Conservation (phyloP, 1,140 invertebrate genomes). For the Drosophila funebris region DNA sequence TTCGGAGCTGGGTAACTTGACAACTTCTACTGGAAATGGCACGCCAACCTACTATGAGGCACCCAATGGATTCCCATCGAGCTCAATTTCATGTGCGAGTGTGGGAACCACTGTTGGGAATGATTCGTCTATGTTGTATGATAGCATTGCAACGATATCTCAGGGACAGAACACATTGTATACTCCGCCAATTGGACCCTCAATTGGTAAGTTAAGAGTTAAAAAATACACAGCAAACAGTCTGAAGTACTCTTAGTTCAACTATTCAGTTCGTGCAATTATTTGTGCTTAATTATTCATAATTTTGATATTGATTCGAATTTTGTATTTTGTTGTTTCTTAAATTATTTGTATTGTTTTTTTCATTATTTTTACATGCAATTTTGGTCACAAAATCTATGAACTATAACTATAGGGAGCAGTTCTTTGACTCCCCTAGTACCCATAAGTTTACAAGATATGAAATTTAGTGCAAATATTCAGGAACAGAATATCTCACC, state of each 20-base stretch:
- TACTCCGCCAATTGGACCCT: slow-evolving; percentile 88
- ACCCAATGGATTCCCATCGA: slow-evolving; percentile 86
- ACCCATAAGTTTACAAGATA: slow-evolving; percentile 91
- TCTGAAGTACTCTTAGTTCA: neutral
- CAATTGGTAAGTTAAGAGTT: slow-evolving; percentile 86
- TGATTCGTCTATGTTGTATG: slow-evolving; percentile 86
- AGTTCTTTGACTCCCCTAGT: slow-evolving; percentile 90
- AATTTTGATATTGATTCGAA: neutral
- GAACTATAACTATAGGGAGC: slow-evolving; percentile 83
- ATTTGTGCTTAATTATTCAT: neutral
- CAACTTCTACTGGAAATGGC: slow-evolving; percentile 65
- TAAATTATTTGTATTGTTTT: neutral
- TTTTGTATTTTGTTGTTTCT: neutral
- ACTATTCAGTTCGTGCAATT: neutral
- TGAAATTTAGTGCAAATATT: slow-evolving; percentile 87
- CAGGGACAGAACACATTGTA: slow-evolving; percentile 90
- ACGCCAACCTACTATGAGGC: slow-evolving; percentile 86
- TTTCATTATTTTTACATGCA: slow-evolving; percentile 3
- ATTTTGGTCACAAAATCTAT: slow-evolving; percentile 30
- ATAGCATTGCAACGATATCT: slow-evolving; percentile 90
- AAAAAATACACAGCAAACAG: neutral
- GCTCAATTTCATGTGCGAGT: slow-evolving; percentile 80
- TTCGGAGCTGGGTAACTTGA: slow-evolving; percentile 89
- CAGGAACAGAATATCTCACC: slow-evolving; percentile 88
- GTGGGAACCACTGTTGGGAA: slow-evolving; percentile 39